Evolutionary conservation across 1,140 invertebrate genomes (phyloP), one percentile per base, ranked within the genome.

Genomic region (Wiebesia pumilae): DNA sequence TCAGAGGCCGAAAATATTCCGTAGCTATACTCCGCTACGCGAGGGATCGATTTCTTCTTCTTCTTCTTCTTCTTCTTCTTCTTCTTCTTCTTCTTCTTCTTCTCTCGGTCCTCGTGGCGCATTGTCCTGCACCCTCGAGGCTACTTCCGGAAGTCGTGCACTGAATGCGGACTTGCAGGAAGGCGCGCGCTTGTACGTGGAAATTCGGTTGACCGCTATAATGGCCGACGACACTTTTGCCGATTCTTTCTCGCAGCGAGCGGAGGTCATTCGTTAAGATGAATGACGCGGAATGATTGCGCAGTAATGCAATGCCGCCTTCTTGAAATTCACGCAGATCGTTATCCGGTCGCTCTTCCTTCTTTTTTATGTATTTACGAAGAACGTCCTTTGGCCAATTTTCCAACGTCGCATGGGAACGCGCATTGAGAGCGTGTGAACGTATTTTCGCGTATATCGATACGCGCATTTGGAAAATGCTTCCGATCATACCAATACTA

Each of bases 131-230:
- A 43, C 71, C 38, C 71, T 75, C 38, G 38, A 75, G 40, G 38
- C 71, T 75, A 75, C 71, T 78, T 78, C 43, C 77, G 77, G 77
- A 78, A 33, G n/a, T 69, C 67, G 33, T 69, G 58, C 27, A 62
- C 71, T 75, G 38, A 75, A 75, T 75, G 71, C 40, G 24, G 71
- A 75, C 35, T 43, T 19, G 71, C 71, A 75, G 71, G 38, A 75
- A 75, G 71, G 14, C 27, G 71, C 21, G 38, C 40, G 40, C 38
- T 4, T 27, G n/a, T 75, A 75, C 71, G 38, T 75, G 71, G 71
- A 75, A 75, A 75, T 43, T 75, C 24, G 71, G 3, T 7, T 14
- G 35, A 16, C 24, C 21, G 6, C 0, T 4, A n/a, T 3, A 73
- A 30, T 21, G 69, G 33, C 21, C 71, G 40, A n/a, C 21, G 38